Evolutionary conservation across 2,113 vertebrate genomes (phyloP).

Genomic region (Oreochromis tanganicae): DNA sequence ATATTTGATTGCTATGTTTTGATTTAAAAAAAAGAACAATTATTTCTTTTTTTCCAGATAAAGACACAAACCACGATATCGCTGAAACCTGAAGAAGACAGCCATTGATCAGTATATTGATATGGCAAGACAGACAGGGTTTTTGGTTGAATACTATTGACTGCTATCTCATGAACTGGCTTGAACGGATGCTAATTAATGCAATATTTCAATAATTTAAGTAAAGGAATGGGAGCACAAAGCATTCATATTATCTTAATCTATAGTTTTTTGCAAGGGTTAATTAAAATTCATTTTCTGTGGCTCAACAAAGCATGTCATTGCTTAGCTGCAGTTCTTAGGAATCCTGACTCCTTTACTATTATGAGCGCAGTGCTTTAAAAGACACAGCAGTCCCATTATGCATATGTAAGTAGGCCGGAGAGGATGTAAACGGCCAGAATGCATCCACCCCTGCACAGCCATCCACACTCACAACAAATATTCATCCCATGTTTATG

Average conservation of each 20-base stretch:
- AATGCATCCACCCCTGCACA: constrained; percentile 4
- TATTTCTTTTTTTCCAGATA: background rate
- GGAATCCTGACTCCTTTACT: constrained; percentile 18
- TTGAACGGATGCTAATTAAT: background rate
- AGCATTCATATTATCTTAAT: background rate
- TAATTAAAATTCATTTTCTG: background rate
- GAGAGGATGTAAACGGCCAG: constrained; percentile 12
- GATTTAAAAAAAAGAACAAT: background rate
- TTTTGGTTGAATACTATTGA: background rate
- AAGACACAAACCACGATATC: background rate
- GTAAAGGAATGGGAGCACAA: background rate
- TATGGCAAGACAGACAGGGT: background rate
- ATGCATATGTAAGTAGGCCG: constrained; percentile 8
- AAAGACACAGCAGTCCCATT: constrained; percentile 12
- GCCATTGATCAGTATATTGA: constrained; percentile 7
- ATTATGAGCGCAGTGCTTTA: background rate
- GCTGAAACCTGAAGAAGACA: background rate
- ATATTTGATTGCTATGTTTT: background rate
- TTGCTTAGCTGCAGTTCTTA: background rate
- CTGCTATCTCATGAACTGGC: background rate
- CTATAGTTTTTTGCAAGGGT: background rate
- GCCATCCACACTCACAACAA: constrained; percentile 21
- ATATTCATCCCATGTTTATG: constrained; percentile 38
- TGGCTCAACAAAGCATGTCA: background rate
- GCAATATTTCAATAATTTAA: background rate